phyloP scores from a whole-genome alignment of 2,797 vertebrate species.

The Tragelaphus eurycerus region DNA sequence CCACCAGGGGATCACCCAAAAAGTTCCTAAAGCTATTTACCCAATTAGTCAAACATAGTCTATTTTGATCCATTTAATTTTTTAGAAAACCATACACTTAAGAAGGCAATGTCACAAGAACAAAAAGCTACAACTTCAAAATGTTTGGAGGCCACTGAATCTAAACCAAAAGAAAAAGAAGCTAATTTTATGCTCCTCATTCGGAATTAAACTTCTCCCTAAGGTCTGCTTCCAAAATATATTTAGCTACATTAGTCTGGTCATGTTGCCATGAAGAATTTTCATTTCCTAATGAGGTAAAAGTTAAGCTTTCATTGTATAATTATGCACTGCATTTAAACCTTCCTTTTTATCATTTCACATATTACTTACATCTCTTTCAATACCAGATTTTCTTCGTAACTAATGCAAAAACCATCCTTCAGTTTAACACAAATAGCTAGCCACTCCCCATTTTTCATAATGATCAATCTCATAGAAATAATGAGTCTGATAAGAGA shows the following conservation, averaged over 20 bases:
- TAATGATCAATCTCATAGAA: not conserved
- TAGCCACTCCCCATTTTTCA: not conserved
- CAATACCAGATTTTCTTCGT: not conserved
- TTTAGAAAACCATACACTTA: not conserved
- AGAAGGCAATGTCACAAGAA: not conserved
- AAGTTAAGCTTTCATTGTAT: not conserved
- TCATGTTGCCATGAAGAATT: not conserved
- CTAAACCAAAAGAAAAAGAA: not conserved
- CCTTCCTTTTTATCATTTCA: not conserved
- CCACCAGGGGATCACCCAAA: not conserved
- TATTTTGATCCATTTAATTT: not conserved
- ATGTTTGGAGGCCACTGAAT: not conserved
- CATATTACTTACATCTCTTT: not conserved
- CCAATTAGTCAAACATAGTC: not conserved
- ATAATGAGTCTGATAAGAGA: not conserved
- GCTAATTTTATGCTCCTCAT: not conserved
- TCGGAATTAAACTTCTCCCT: conserved; percentile 1
- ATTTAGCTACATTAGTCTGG: not conserved
- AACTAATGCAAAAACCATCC: not conserved
- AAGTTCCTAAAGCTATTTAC: too few species aligned
- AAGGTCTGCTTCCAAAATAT: not conserved
- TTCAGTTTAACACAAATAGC: not conserved
- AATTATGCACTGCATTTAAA: not conserved
- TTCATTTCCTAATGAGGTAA: not conserved
- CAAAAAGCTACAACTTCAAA: not conserved